Conservation (phyloP, 2,113 vertebrate species). For the Elachura formosa region DNA sequence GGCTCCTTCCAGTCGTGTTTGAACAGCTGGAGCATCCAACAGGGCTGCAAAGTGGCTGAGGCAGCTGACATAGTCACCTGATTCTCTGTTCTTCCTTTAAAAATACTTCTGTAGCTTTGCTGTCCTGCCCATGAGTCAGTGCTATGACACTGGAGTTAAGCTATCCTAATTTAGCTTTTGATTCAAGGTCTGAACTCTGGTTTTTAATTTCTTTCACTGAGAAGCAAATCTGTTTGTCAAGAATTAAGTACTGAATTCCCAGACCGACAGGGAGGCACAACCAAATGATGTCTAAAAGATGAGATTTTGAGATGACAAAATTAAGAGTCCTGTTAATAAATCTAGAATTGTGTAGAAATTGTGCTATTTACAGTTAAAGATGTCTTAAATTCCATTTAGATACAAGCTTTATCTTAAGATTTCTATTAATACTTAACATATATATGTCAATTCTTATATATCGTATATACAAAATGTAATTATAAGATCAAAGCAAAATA, state of each 20-base stretch:
- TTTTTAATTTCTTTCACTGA: background rate
- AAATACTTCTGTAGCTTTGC: background rate
- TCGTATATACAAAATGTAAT: background rate
- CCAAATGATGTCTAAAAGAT: background rate
- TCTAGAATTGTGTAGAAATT: background rate
- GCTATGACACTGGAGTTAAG: background rate
- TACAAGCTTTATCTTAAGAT: background rate
- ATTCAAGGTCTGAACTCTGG: background rate
- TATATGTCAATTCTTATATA: background rate
- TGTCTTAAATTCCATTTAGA: background rate
- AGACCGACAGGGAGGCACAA: background rate
- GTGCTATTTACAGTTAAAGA: background rate
- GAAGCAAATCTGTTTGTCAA: background rate
- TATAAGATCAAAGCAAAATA: background rate
- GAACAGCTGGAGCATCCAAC: constrained; percentile 52
- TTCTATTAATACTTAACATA: background rate
- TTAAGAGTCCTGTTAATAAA: background rate
- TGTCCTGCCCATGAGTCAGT: background rate
- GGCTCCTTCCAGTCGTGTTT: background rate
- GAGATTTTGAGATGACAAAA: background rate
- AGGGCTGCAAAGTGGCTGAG: constrained; percentile 29
- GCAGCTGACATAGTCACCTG: background rate
- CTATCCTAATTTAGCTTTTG: background rate
- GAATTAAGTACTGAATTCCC: background rate
- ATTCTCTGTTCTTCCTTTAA: background rate